Base-by-base conservation (phyloP, 2,888 invertebrate genomes). In the Temnothorax ravouxi region DNA sequence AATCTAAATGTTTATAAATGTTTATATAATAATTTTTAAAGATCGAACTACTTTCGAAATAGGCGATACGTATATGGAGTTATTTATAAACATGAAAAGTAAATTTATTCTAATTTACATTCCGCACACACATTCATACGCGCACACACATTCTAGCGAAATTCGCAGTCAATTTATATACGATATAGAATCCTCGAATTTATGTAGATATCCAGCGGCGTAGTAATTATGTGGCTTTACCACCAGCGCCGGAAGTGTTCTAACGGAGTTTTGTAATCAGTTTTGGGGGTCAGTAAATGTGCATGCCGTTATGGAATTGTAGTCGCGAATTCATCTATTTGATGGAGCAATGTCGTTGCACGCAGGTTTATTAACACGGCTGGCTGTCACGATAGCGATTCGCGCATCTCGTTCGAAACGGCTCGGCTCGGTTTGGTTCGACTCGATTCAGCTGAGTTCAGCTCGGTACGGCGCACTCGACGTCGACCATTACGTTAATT, bases 401-500 rank as follows among this genome's bases (percentile, higher is more conserved):
- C 47, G 15, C 15, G 47, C 0, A 21, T 87, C 18, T 76, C 69
- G 72, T 86, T 83, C 80, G 47, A 75, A 88, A 87, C 38, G 62
- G 21, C 41, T 56, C 38, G 62, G 21, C 62, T 56, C 76, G 81
- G 21, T 77, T 71, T 61, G 38, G 5, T 15, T 21, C 50, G 8
- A 18, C 50, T 56, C 29, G n/a, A 54, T 25, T 29, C 41, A 21
- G 41, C 21, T 38, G 29, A 2, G n/a, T 25, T 41, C 82, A 81
- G 72, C 84, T 59, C 79, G 81, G 38, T 77, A 64, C 54, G 77
- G 38, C 25, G 38, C 41, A 77, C 25, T 77, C 54, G 41, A 69
- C 80, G 25, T 66, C 72, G 71, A 72, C 83, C 85, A 85, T 89
- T 89, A 89, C 84, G 84, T 85, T 89, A 89, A 88, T 83, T 89